A percentile compares a stretch with the other conserved stretches of the same genome.
These are phyloP conservation scores for Aphidius colemani DNA, from an alignment of 2,888 invertebrate species.

Conservation along the genomic window DNA sequence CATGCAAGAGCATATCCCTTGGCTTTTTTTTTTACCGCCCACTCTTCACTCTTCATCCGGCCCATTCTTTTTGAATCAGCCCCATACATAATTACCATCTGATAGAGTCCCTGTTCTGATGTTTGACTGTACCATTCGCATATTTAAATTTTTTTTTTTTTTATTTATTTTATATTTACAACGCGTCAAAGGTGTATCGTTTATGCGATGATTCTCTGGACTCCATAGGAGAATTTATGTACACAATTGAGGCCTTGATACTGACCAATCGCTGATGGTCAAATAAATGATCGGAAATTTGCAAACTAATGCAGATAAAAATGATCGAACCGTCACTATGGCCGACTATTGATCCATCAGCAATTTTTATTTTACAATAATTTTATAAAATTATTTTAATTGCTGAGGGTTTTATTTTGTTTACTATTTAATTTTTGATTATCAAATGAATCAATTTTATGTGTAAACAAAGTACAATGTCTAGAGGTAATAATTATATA, in stretches of 20 bases:
- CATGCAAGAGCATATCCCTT: no score
- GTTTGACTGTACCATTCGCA: conserved; percentile 52
- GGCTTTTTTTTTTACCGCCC: no score
- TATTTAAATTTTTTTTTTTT: neutral
- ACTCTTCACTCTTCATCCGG: no score
- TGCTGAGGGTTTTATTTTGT: neutral
- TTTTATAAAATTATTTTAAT: no score
- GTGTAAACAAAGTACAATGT: no score
- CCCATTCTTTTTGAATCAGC: conserved; percentile 41
- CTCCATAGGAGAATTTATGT: no score
- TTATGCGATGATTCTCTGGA: no score
- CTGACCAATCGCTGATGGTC: conserved; percentile 53
- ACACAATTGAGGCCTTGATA: conserved; percentile 39
- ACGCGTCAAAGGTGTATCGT: conserved; percentile 55
- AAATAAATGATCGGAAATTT: conserved; percentile 41
- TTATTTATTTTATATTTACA: conserved; percentile 50
- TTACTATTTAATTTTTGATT: neutral
- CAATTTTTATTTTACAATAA: no score
- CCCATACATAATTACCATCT: conserved; percentile 59
- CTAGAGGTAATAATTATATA: conserved; percentile 1
- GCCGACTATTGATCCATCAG: conserved; percentile 47
- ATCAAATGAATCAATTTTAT: neutral
- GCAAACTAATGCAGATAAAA: conserved; percentile 29
- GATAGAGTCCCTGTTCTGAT: conserved; percentile 60
- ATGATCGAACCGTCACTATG: conserved; percentile 49